A percentile compares a stretch with the other conserved stretches of the same genome.
Evolutionary conservation across 2,113 vertebrate species (phyloP).

Genomic region (Myrmecophaga tridactyla): DNA sequence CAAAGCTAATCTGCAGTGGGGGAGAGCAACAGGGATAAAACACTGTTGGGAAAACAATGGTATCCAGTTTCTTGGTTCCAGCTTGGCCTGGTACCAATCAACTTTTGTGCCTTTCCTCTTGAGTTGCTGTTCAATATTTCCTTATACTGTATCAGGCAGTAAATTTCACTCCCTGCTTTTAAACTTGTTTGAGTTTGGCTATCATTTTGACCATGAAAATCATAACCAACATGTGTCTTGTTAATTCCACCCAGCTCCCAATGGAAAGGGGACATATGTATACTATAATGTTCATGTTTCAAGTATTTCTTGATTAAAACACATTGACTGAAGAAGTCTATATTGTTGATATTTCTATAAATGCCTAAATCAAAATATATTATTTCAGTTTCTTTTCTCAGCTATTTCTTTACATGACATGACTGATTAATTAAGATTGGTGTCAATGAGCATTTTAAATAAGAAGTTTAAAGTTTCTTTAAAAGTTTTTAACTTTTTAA

Average conservation of each 20-base stretch:
- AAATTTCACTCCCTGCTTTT: background rate
- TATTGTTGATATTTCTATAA: background rate
- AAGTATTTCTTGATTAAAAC: background rate
- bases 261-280: background rate
- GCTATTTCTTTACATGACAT: background rate
- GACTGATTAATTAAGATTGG: background rate
- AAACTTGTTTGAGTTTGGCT: background rate
- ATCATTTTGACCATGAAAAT: background rate
- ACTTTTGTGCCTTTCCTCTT: background rate
- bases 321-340: background rate
- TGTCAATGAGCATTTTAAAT: background rate
- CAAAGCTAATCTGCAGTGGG: background rate
- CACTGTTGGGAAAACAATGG: background rate
- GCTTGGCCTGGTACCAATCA: fast-evolving
- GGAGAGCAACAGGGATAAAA: background rate
- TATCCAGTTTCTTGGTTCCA: background rate
- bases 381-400: background rate
- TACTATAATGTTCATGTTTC: background rate
- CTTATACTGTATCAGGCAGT: background rate
- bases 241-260: background rate
- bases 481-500: background rate
- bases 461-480: background rate
- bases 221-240: background rate
- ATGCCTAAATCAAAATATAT: background rate
- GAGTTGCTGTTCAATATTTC: background rate